Base-by-base conservation (phyloP, 2,113 vertebrate species). In the Baryphthengus martii region DNA sequence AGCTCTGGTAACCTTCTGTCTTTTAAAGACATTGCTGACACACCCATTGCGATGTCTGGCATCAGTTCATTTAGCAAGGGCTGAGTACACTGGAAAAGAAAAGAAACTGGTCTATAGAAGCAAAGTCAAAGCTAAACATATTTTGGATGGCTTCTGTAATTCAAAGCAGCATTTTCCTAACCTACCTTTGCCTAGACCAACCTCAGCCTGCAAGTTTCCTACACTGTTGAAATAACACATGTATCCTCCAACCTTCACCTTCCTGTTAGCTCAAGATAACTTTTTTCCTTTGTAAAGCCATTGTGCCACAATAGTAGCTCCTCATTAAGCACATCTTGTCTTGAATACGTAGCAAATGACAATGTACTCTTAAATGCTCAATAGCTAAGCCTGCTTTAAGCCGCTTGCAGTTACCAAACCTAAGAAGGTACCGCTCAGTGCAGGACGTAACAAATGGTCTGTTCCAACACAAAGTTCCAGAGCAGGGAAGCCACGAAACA, bases 1-100 rank as follows among this genome's bases (percentile, higher is more conserved):
- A 98, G 97, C 94, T 99, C 99, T 3, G 99, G 98, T 91, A 99
- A 97, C 52, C 99, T 98, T 85, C 99, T 98, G 82, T 99, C 99
- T 95, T 99, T 99, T 73, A 99, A 97, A 55, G 99, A 99, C 98
- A 99, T 98, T 13, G 99, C 98, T 8, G 99, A 99, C 61, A 99
- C 99, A 3, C 99, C 99, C 97, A 99, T 99, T 6, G 99, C 99
- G 3, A 99, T 99, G 92, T 99, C 99, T 25, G 99, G 99, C 99
- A 99, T 99, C 96, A 99, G 98, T 77, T 99, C 99, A 63, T 99
- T 99, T 23, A 99, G 98, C 87, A 99, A 98, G 28, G 99, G 99
- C 89, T 99, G 99, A 96, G 98, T 97, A 85, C 97, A 98, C 99
- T 99, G 98, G 28, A 96, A 97, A 84, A 97, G 92, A 58, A 80